phyloP scores from a whole-genome alignment of 1,140 invertebrate species.

The Archegozetes longisetosus region DNA sequence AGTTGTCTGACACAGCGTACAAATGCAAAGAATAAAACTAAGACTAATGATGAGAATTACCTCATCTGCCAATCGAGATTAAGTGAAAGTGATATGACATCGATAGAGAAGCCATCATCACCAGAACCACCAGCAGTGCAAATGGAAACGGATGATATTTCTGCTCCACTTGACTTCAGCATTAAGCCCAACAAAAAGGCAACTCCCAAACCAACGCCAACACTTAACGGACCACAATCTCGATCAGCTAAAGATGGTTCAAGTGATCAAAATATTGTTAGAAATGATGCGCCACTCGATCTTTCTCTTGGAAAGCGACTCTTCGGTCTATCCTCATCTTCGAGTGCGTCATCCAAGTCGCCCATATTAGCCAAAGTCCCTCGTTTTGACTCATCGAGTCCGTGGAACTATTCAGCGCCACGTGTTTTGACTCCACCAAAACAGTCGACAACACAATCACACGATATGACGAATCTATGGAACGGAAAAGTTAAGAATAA shows the following conservation, averaged over 20 bases:
- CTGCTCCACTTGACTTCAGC: not conserved
- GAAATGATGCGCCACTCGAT: not conserved
- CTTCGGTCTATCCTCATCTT: no score
- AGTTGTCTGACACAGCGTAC: not conserved
- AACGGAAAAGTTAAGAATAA: not conserved
- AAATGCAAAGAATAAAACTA: not conserved
- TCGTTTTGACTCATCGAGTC: not conserved
- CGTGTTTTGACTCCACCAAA: not conserved
- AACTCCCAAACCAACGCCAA: not conserved
- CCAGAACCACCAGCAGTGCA: not conserved
- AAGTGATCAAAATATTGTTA: not conserved
- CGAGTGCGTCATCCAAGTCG: not conserved
- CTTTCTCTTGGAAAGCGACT: not conserved
- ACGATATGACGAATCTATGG: not conserved
- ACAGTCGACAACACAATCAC: not conserved
- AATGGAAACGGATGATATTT: not conserved
- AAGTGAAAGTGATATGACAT: not conserved
- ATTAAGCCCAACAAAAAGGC: not conserved
- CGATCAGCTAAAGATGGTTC: not conserved
- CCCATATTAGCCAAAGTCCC: not conserved
- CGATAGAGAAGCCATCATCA: not conserved
- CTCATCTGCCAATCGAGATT: not conserved
- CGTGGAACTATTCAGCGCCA: not conserved
- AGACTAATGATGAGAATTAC: no score
- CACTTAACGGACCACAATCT: not conserved